phyloP scores from a whole-genome alignment of 2,797 vertebrate species.

The Catostomus latipinnis region DNA sequence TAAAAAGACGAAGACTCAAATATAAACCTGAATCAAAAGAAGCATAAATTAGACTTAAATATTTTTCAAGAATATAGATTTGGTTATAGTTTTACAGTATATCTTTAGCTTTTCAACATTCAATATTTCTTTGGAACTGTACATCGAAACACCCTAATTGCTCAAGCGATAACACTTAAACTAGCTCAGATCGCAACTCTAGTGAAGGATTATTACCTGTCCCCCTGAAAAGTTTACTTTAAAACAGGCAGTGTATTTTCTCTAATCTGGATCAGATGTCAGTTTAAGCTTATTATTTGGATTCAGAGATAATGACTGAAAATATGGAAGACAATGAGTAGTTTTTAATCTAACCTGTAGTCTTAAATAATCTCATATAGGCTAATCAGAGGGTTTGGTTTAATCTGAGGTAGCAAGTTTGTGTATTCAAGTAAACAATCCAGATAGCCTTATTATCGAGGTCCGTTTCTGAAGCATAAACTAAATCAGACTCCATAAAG shows the following conservation, averaged over 20 bases:
- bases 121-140: slow-evolving; percentile 63
- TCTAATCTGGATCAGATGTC: slow-evolving; percentile 14
- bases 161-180: slow-evolving; percentile 35
- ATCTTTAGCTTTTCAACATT: slow-evolving; percentile 58
- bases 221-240: slow-evolving; percentile 33
- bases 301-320: slow-evolving; percentile 7
- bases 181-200: slow-evolving; percentile 25
- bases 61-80: slow-evolving; percentile 64
- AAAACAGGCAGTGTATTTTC: slow-evolving; percentile 46
- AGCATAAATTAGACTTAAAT: slow-evolving; percentile 63
- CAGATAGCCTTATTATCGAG: slow-evolving; percentile 22
- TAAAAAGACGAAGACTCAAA: slow-evolving; percentile 14
- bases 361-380: slow-evolving; percentile 56
- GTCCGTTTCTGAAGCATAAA: slow-evolving; percentile 47
- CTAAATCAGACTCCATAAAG: slow-evolving; percentile 21
- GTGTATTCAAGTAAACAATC: slow-evolving; percentile 61
- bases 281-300: background rate
- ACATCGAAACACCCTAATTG: slow-evolving; percentile 51
- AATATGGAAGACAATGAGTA: background rate
- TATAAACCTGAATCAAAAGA: slow-evolving; percentile 43
- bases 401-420: slow-evolving; percentile 61
- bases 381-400: slow-evolving; percentile 55
- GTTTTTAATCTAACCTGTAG: slow-evolving; percentile 26
- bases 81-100: slow-evolving; percentile 64
- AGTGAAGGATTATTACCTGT: slow-evolving; percentile 23